Base-by-base conservation (phyloP, 2,797 vertebrate genomes). In the Serranus cabrilla region DNA sequence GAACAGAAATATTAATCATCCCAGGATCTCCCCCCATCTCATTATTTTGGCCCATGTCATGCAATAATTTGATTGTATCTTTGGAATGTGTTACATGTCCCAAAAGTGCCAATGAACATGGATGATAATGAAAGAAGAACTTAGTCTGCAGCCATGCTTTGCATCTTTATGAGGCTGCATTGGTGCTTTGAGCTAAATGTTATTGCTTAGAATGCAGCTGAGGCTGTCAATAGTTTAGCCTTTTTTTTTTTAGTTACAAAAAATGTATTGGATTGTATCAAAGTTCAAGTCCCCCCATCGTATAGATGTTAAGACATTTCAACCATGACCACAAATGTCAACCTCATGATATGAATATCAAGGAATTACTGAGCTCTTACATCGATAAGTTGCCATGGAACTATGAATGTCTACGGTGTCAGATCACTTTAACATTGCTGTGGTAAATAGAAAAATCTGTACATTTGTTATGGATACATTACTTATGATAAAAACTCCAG, bases 1-100 rank as follows among this genome's bases (percentile, higher is more conserved):
- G 31, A 49, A 66, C 39, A 47, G 14, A 49, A 21, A 51, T 27
- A 61, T 74, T 59, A 39, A 64, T 65, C 52, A 73, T 64, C 71
- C 46, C 56, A 61, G 20, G 2, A 2, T 64, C 64, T 54, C 37
- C 20, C 17, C 21, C 31, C 9, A 18, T 71, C 58, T 50, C 12
- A 61, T 66, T 60, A 42, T 31, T 78, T 72, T 73, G 25, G 23
- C 45, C 52, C 54, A 4, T 37, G 10, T 55, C 4, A 3, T 21
- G 14, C 17, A 57, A 13, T 50, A 14, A 34, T 51, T 67, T 73
- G 31, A 77, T 31, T 55, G 40, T n/a, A 25, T 79, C 9, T 2
- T 70, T 7, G 60, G 18, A 50, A 34, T 57, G 27, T 50, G 2
- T 9, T 23, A 5, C 21, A 65, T 0, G 3, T 43, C 7, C 34